Conservation (phyloP, 2,888 invertebrate species). For the Orthosia gracilis region DNA sequence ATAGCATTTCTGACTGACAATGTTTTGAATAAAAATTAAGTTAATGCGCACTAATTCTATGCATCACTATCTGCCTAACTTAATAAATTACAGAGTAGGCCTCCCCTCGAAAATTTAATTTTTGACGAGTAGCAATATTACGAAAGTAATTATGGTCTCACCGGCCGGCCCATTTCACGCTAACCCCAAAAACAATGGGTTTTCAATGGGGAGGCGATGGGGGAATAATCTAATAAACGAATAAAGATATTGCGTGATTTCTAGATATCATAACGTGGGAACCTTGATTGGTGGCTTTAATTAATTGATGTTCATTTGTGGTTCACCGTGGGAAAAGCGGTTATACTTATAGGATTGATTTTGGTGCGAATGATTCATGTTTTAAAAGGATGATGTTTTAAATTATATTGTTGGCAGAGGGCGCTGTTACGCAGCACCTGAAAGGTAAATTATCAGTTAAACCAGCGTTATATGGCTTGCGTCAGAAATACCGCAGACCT, state of each 20-base stretch:
- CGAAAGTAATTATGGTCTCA: slow-evolving; percentile 78
- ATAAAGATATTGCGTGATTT: slow-evolving; percentile 91
- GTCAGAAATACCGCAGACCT: no score
- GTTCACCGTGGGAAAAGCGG: slow-evolving; percentile 82
- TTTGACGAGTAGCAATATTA: slow-evolving; percentile 75
- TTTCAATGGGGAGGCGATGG: slow-evolving; percentile 71
- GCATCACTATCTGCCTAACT: slow-evolving; percentile 38
- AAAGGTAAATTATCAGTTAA: no score
- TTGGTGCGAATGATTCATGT: slow-evolving; percentile 44
- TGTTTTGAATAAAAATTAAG: slow-evolving; percentile 26
- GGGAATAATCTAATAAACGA: slow-evolving; percentile 85
- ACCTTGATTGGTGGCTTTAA: slow-evolving; percentile 89
- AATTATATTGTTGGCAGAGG: background rate
- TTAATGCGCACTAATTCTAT: slow-evolving; percentile 23
- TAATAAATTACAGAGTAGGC: slow-evolving; percentile 41
- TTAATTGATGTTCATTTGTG: slow-evolving; percentile 85
- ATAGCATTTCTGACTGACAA: background rate
- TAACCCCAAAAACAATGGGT: slow-evolving; percentile 88
- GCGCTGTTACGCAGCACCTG: no score
- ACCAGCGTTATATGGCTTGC: no score
- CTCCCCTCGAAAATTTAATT: slow-evolving; percentile 61
- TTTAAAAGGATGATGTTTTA: background rate
- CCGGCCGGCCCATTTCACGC: slow-evolving; percentile 87
- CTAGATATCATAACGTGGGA: slow-evolving; percentile 88
- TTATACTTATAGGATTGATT: slow-evolving; percentile 40